Evolutionary conservation across 2,113 vertebrate genomes (phyloP), one percentile per base, ranked within the genome.

Genomic region (Carettochelys insculpta): DNA sequence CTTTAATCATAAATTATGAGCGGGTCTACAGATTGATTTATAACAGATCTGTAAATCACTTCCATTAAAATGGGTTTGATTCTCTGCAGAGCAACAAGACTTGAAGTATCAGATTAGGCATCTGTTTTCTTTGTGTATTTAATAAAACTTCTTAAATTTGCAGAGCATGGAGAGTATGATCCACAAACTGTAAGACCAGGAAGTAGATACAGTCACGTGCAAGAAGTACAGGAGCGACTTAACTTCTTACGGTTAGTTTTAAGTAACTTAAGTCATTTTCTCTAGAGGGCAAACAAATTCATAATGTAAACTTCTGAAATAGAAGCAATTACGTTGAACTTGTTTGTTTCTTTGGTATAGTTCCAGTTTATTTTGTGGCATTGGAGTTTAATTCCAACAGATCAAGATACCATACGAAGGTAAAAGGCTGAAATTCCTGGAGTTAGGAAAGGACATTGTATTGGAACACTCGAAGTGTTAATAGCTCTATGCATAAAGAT

Each of bases 191-290:
- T 99, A 89, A 98, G 99, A 92, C 98, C 99, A 31, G 99, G 99
- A 89, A 99, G 99, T 96, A 99, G 99, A 96, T 99, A 99, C 80
- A 99, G 99, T 95, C 99, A 99, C 43, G 99, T 99, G 77, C 99
- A 99, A 97, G 99, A 99, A 98, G 99, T 99, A 43, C 99, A 99
- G 96, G 99, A 99, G 92, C 97, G 99, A 68, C 98, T 99, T 29
- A 99, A 99, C 97, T 99, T 99, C 96, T 97, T 99, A 96, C 98
- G 99, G 99, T 99, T 96, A 94, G 98, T 96, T 96, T 92, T 34
- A 43, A 41, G n/a, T 43, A 77, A 38, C 83, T 84, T n/a, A 4
- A 71, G 19, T 90, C 93, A 6, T 13, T 93, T 50, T 53, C 50
- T 29, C 29, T 89, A 81, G 85, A 86, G 87, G 7, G 71, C 43